Conservation (phyloP, 2,113 vertebrate species). For the Rhabdornis inornatus region DNA sequence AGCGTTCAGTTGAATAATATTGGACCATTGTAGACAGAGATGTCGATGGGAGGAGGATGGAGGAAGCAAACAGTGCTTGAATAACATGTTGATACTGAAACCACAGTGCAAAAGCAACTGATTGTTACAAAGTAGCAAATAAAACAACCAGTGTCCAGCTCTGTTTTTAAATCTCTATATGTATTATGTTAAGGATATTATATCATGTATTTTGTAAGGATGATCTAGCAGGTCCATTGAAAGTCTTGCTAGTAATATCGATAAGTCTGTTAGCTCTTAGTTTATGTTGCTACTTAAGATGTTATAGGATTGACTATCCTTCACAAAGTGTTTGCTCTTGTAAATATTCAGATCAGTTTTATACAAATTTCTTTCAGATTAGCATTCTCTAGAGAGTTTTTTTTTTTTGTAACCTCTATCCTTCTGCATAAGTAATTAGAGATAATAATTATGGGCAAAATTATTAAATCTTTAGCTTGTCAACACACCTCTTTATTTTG, state of each 20-base stretch:
- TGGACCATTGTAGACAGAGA: neutral
- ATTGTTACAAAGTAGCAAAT: neutral
- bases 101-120: neutral
- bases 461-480: neutral
- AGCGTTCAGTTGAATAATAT: neutral
- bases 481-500: neutral
- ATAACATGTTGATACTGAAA: neutral
- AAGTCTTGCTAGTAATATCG: neutral
- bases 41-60: neutral
- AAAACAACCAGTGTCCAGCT: neutral
- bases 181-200: neutral
- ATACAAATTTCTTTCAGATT: neutral
- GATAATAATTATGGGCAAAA: neutral
- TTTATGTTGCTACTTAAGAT: neutral
- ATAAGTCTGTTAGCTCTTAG: neutral
- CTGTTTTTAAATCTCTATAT: neutral
- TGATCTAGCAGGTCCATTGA: constrained; percentile 7
- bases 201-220: neutral
- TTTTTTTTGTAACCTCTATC: neutral
- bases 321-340: neutral
- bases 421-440: neutral
- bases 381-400: neutral
- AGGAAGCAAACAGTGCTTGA: neutral
- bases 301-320: neutral
- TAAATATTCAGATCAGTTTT: neutral